Base-by-base conservation (phyloP, 2,113 vertebrate genomes). In the Junco hyemalis region DNA sequence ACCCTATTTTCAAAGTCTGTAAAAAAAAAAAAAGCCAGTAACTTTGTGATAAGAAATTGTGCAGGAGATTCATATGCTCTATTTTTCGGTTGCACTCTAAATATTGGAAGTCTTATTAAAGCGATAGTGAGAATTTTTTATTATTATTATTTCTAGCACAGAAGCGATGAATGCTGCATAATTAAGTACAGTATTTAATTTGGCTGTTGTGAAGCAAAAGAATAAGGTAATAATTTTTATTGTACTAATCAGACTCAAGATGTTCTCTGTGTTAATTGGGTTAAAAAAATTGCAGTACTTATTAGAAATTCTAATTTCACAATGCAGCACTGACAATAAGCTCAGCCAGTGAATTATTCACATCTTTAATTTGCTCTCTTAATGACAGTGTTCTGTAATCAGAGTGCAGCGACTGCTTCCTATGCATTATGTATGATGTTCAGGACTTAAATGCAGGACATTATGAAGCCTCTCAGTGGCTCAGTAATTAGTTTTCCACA, bases 291-390 rank as follows among this genome's bases (percentile, higher is more conserved):
- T 98, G 98, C 98, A 97, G 98, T 96, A 98, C 98, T 98, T 98
- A 98, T 98, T 98, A 98, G 98, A 98, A 98, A 98, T 98, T 98
- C 98, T 98, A 98, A 98, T 98, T 98, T 98, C 98, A 98, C 98
- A 98, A 98, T 98, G 98, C 98, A 98, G 98, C 97, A 97, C 97
- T 98, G 98, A 98, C 98, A 98, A 98, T 98, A 98, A 98, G 98
- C 98, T 97, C 98, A 98, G 98, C 96, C 98, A 98, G 98, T 98
- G 98, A 98, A 98, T 98, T 98, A 98, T 98, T 98, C 98, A 98
- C 98, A 98, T 98, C 98, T 98, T 98, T 98, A 98, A 98, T 98
- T 98, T 98, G 98, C 98, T 98, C 98, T 98, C 98, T 98, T 98
- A 98, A 98, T 98, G 98, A 98, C 98, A 98, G 98, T 98, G 98